Base-by-base conservation (phyloP, 2,797 vertebrate species). In the Xenentodon cancila region DNA sequence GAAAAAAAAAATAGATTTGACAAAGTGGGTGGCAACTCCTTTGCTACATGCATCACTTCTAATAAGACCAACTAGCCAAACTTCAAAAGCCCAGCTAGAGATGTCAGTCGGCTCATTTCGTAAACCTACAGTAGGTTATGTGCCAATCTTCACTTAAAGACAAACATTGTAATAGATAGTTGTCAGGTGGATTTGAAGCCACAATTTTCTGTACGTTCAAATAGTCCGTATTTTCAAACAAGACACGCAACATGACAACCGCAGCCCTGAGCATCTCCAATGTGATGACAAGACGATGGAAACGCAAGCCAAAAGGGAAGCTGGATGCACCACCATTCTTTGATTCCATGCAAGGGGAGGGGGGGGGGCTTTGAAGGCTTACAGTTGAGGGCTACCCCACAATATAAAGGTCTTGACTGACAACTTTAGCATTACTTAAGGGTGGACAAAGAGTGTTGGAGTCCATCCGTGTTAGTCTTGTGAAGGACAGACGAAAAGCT, bases 401-500 rank as follows among this genome's bases (percentile, higher is more conserved):
- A 20, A 78, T 59, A 75, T n/a, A 75, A 74, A 70, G 43, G 65
- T 85, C 73, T 71, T 75, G 67, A 65, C 59, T 79, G 70, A 83
- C 44, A 64, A 51, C 84, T 78, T 74, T 67, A 72, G 54, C 62
- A 54, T 79, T 55, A 72, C 27, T 79, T 72, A 55, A 72, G 43
- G 54, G 68, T 62, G 65, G 68, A 48, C 37, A 65, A 63, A 69
- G 56, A 42, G 57, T 53, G 62, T 59, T 57, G 58, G 69, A 77
- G 80, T 87, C 82, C 88, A 75, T 88, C 82, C 79, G 12, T 81
- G 82, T 87, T 80, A 72, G 75, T 84, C 79, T 84, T 74, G 74
- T 80, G 81, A 32, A 30, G 21, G 8, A 43, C 25, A 67, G 47
- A 64, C 3, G 71, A 77, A 70, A 51, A 64, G 80, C 62, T 52